A percentile compares a stretch with the other conserved stretches of the same genome.
These are phyloP conservation scores for Ctenodactylus gundi DNA, from an alignment of 2,113 vertebrate species.

Conservation along the genomic window DNA sequence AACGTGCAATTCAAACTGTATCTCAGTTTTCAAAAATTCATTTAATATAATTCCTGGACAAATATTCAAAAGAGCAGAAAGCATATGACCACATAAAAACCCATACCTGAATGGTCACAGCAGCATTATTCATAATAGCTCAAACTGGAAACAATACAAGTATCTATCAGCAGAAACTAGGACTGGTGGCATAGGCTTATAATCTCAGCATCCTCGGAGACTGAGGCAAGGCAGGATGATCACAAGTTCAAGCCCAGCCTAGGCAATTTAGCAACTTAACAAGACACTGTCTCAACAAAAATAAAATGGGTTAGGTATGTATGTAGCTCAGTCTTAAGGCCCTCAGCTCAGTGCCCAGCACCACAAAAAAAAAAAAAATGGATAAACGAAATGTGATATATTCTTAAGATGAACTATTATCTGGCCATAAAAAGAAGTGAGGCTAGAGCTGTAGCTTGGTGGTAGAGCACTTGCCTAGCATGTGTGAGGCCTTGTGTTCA, in stretches of 20 bases:
- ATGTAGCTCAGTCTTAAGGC: too few species aligned
- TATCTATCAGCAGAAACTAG: neutral
- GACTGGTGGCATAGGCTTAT: too few species aligned
- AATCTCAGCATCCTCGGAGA: too few species aligned
- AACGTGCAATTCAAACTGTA: constrained; percentile 12
- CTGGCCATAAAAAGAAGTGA: neutral
- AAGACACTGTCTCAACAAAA: too few species aligned
- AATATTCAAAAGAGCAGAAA: neutral
- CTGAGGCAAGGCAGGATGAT: too few species aligned
- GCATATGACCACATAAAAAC: neutral
- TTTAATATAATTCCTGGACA: neutral
- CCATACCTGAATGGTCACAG: neutral
- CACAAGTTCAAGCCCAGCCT: too few species aligned
- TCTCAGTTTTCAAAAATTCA: neutral
- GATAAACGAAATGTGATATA: neutral
- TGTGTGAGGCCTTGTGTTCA: neutral
- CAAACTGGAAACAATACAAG: constrained; percentile 26
- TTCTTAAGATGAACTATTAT: neutral
- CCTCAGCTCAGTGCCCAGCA: too few species aligned
- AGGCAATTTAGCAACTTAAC: too few species aligned
- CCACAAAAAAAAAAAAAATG: too few species aligned
- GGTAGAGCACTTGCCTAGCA: neutral
- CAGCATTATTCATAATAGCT: too few species aligned
- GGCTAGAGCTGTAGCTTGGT: neutral
- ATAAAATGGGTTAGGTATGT: too few species aligned